phyloP scores from a whole-genome alignment of 2,797 vertebrate genomes.

The Phyllotis vaccarum region DNA sequence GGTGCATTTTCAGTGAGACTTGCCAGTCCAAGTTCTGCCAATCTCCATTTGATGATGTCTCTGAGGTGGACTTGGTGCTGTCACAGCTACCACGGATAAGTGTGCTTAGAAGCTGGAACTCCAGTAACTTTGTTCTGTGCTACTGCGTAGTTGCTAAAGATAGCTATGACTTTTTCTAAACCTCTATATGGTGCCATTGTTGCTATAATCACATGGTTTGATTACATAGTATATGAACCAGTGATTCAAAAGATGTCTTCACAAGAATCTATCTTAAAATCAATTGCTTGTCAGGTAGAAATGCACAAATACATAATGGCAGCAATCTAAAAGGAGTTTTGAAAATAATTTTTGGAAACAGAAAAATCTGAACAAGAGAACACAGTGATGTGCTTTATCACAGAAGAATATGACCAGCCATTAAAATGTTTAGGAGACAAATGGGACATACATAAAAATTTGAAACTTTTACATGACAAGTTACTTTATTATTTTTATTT shows the following conservation, averaged over 20 bases:
- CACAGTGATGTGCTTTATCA: neutral
- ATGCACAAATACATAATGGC: neutral
- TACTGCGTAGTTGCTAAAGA: neutral
- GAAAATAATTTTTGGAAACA: neutral
- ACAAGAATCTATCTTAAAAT: neutral
- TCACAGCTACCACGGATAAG: neutral
- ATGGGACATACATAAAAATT: neutral
- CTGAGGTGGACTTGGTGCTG: neutral
- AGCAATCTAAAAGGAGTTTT: neutral
- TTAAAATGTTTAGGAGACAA: neutral
- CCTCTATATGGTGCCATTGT: neutral
- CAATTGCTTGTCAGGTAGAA: neutral
- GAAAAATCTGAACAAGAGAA: neutral
- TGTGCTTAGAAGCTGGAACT: neutral
- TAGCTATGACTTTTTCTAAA: neutral
- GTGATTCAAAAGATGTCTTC: neutral
- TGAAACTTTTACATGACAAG: neutral
- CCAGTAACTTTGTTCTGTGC: neutral
- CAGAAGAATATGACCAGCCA: neutral
- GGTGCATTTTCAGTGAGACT: neutral
- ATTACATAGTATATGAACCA: constrained; percentile 19
- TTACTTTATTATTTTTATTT: neutral
- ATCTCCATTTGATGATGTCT: neutral
- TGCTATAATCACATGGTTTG: neutral
- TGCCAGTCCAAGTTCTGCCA: neutral